phyloP scores from a whole-genome alignment of 1,140 invertebrate genomes.

The Oryctes rhinoceros region DNA sequence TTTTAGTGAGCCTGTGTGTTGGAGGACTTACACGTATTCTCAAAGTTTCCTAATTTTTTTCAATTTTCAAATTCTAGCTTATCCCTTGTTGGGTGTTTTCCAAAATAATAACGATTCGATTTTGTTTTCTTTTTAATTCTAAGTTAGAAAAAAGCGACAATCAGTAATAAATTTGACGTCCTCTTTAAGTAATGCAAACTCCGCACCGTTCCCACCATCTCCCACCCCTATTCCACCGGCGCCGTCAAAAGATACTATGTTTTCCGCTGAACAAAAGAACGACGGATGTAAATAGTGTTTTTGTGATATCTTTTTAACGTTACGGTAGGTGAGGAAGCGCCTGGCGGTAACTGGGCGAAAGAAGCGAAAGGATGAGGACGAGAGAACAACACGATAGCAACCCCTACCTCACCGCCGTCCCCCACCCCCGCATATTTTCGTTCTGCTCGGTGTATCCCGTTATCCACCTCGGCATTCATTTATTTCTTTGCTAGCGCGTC shows the following conservation, averaged over 20 bases:
- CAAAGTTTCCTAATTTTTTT: neutral
- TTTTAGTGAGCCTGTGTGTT: too few relatives aligned
- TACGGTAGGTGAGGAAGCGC: neutral
- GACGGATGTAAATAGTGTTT: slow-evolving; percentile 59
- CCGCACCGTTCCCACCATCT: neutral
- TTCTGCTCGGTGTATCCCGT: slow-evolving; percentile 44
- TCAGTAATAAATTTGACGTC: too few relatives aligned
- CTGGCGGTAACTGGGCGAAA: neutral
- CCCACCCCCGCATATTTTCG: neutral
- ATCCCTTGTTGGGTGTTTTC: too few relatives aligned
- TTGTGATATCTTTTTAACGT: slow-evolving; percentile 61
- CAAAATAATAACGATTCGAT: too few relatives aligned
- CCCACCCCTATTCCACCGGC: neutral
- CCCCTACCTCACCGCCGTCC: slow-evolving; percentile 34
- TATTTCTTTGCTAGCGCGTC: slow-evolving; percentile 58
- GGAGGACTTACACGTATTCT: too few relatives aligned
- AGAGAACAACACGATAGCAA: neutral
- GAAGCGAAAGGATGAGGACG: neutral
- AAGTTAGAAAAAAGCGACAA: too few relatives aligned
- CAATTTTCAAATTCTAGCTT: too few relatives aligned
- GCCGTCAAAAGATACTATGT: neutral
- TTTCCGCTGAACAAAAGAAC: neutral
- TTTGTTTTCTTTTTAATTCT: too few relatives aligned
- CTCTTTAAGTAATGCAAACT: too few relatives aligned
- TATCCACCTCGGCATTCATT: slow-evolving; percentile 55